A percentile compares a stretch with the other conserved stretches of the same genome.
phyloP scores from a whole-genome alignment of 2,113 vertebrate species.

The Pelodiscus sinensis region DNA sequence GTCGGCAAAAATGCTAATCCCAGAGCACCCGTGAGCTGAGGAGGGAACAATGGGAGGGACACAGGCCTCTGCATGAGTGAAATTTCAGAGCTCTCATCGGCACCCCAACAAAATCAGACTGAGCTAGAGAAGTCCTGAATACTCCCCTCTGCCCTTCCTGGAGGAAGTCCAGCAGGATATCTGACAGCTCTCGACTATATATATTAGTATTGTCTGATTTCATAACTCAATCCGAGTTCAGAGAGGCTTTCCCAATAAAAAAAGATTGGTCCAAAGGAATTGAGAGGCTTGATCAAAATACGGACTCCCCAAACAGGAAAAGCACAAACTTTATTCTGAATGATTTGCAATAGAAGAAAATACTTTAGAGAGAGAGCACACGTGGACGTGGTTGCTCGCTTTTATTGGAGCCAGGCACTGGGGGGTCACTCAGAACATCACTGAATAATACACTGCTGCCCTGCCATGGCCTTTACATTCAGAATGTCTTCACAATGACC shows the following conservation, averaged over 20 bases:
- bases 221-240: neutral
- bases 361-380: neutral
- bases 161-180: neutral
- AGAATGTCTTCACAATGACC: neutral
- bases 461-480: neutral
- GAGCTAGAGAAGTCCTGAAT: neutral
- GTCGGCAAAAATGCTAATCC: neutral
- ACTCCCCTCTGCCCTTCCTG: rapidly evolving
- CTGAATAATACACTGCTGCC: neutral
- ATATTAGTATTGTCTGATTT: neutral
- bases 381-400: neutral
- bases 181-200: neutral
- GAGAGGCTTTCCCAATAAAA: neutral
- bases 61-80: neutral
- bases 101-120: neutral
- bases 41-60: neutral
- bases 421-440: neutral
- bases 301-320: neutral
- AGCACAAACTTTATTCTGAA: neutral
- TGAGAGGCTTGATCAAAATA: neutral
- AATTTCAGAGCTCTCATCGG: neutral
- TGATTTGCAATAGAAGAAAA: neutral
- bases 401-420: neutral
- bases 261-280: neutral
- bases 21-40: neutral